These are phyloP conservation scores for Caradrina clavipalpis DNA, from an alignment of 2,888 invertebrate species.

Conservation along the genomic window DNA sequence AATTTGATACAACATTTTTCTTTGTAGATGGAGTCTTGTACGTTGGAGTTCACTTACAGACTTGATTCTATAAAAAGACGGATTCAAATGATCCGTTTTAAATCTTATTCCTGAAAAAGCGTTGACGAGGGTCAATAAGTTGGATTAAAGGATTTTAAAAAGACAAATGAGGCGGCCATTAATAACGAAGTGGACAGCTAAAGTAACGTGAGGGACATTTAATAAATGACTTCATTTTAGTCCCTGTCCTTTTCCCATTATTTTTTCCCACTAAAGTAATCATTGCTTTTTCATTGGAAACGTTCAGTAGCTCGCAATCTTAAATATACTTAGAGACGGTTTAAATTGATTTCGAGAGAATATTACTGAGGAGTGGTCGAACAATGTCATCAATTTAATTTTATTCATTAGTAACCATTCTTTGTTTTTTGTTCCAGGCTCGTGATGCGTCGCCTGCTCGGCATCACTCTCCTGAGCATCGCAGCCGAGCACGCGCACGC, in stretches of 20 bases:
- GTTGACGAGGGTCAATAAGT: constrained; percentile 21
- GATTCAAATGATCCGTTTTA: background rate
- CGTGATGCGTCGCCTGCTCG: constrained; percentile 77
- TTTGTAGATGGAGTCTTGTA: constrained; percentile 17
- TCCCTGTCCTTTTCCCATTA: constrained; percentile 45
- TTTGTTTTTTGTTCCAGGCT: constrained; percentile 79
- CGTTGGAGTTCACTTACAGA: constrained; percentile 10
- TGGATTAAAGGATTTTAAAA: constrained; percentile 20
- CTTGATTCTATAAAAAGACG: background rate
- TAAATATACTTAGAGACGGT: background rate
- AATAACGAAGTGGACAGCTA: constrained; percentile 36
- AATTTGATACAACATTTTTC: constrained; percentile 38
- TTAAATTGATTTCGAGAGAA: background rate
- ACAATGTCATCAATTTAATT: background rate
- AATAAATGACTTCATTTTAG: constrained; percentile 64
- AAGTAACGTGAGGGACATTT: constrained; percentile 42
- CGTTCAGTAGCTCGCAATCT: background rate
- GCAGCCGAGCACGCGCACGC: constrained; percentile 74
- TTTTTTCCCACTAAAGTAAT: constrained; percentile 31
- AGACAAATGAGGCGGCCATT: constrained; percentile 34
- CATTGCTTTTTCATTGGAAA: constrained; percentile 12
- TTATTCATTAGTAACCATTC: background rate
- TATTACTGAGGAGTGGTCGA: background rate
- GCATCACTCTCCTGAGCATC: constrained; percentile 80
- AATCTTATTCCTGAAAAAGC: background rate